Percentiles rank a stretch among this genome's conserved stretches.
Evolutionary conservation across 2,113 vertebrate genomes (phyloP).

Genomic region (Sphyrna mokarran): DNA sequence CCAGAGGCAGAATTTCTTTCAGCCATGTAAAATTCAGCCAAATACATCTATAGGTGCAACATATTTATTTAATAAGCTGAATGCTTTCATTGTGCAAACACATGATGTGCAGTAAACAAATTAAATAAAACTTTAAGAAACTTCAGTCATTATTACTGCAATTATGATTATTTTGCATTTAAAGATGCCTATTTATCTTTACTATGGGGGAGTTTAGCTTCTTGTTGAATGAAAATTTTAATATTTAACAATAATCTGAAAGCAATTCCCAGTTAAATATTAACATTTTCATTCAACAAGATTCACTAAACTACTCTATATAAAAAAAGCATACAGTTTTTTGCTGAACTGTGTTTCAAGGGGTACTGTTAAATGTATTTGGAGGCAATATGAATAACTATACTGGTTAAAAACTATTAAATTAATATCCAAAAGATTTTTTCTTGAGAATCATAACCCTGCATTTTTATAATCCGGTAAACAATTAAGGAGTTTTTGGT

Average conservation of each 20-base stretch:
- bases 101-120: background rate
- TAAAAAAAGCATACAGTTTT: background rate
- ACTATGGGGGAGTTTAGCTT: background rate
- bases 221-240: too few species aligned
- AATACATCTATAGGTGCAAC: background rate
- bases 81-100: background rate
- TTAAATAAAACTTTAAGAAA: background rate
- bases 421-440: background rate
- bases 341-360: background rate
- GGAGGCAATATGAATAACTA: background rate
- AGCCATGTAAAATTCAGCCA: too few species aligned
- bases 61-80: background rate
- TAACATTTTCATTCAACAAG: background rate
- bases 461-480: background rate
- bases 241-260: background rate
- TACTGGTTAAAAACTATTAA: background rate
- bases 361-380: background rate
- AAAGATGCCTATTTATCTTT: background rate
- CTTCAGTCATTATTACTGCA: background rate
- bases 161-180: conserved; percentile 18
- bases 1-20: too few species aligned
- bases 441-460: background rate
- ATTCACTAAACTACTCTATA: background rate
- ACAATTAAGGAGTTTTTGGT: background rate
- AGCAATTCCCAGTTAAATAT: background rate